These are phyloP conservation scores for Sesamia nonagrioides DNA, from an alignment of 1,140 invertebrate species.

Conservation along the genomic window DNA sequence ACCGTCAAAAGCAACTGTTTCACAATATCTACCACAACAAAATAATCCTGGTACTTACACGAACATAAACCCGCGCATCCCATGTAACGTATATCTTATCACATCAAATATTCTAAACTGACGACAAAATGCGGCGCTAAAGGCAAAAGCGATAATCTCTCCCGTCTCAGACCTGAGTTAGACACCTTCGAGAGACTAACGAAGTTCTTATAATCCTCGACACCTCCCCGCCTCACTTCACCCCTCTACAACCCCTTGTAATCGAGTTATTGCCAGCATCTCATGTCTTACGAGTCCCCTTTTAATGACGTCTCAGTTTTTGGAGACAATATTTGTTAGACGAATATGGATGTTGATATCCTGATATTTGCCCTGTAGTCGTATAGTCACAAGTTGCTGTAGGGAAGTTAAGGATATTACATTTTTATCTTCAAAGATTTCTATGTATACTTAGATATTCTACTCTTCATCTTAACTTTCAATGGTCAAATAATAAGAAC, in stretches of 20 bases:
- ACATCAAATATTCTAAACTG: slow-evolving; percentile 63
- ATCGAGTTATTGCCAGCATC: slow-evolving; percentile 82
- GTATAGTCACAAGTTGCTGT: neutral
- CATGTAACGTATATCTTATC: slow-evolving; percentile 52
- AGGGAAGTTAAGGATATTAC: no score
- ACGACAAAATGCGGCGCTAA: slow-evolving; percentile 75
- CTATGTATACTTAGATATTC: no score
- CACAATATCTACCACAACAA: slow-evolving; percentile 2
- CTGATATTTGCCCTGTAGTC: neutral
- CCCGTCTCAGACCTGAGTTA: slow-evolving; percentile 79
- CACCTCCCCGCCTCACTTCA: slow-evolving; percentile 59
- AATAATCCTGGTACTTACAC: slow-evolving; percentile 29
- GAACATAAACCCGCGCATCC: neutral
- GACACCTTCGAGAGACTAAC: slow-evolving; percentile 83
- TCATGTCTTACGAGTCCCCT: slow-evolving; percentile 73
- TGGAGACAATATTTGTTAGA: slow-evolving; percentile 48
- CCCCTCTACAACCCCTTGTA: slow-evolving; percentile 64
- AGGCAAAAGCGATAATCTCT: slow-evolving; percentile 84
- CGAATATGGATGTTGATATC: slow-evolving; percentile 49
- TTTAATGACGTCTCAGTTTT: slow-evolving; percentile 61
- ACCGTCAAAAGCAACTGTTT: neutral
- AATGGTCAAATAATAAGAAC: no score
- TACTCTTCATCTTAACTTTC: no score
- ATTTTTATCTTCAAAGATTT: no score
- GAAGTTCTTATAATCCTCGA: slow-evolving; percentile 83